phyloP scores from a whole-genome alignment of 2,888 invertebrate species.

The Eupithecia pulchellata region DNA sequence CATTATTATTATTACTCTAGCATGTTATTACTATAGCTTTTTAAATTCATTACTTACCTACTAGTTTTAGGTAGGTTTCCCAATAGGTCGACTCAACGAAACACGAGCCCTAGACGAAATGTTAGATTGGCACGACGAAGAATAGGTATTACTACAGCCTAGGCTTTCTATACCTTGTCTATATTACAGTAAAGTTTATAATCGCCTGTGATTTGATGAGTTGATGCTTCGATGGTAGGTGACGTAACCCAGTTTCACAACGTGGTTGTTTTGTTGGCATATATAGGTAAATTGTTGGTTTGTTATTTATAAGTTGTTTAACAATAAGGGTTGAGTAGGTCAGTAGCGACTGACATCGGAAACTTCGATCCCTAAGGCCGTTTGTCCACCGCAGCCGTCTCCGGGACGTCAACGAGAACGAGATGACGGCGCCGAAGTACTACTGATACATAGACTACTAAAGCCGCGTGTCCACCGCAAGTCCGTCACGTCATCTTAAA shows the following conservation, averaged over 20 bases:
- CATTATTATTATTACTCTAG: too few species aligned
- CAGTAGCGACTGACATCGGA: neutral
- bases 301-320: neutral
- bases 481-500: too few species aligned
- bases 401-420: too few species aligned
- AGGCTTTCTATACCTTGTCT: neutral
- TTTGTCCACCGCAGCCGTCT: too few species aligned
- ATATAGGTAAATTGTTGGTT: neutral
- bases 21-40: too few species aligned
- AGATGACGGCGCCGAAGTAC: too few species aligned
- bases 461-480: too few species aligned
- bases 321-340: neutral
- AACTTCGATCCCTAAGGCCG: neutral
- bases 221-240: neutral
- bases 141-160: neutral
- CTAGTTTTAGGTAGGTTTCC: neutral
- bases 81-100: neutral
- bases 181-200: neutral
- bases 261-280: neutral
- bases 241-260: slow-evolving; percentile 5
- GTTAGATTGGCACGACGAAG: neutral
- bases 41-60: too few species aligned
- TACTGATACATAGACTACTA: too few species aligned
- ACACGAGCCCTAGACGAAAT: neutral
- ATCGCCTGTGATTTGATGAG: neutral